These are phyloP conservation scores for Sylvicapra grimmia DNA, from an alignment of 2,113 vertebrate species.

Conservation along the genomic window DNA sequence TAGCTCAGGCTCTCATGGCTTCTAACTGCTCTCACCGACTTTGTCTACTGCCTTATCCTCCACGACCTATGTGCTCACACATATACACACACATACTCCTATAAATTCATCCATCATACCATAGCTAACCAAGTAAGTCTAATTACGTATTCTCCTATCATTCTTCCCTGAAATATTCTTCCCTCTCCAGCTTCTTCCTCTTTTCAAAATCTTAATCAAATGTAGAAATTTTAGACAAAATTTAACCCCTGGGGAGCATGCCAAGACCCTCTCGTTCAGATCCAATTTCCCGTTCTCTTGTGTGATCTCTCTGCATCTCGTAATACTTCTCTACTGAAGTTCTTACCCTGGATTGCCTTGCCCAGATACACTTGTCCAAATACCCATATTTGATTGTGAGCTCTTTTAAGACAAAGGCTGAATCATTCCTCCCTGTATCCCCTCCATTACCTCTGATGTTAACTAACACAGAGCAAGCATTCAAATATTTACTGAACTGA, in stretches of 20 bases:
- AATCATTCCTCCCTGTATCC: not conserved
- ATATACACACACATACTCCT: not conserved
- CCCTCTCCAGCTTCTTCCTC: not conserved
- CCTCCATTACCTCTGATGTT: constrained; percentile 36
- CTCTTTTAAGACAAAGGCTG: constrained; percentile 8
- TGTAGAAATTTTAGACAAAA: not conserved
- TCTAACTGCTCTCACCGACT: not conserved
- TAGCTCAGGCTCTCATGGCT: not conserved
- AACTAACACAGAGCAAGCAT: not conserved
- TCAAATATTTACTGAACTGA: constrained; percentile 40
- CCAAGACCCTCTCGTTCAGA: not conserved
- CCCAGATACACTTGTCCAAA: not conserved
- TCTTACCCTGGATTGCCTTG: not conserved
- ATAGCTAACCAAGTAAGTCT: not conserved
- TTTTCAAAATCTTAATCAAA: constrained; percentile 18
- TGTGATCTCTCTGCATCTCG: not conserved
- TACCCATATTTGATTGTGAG: not conserved
- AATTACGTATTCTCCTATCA: not conserved
- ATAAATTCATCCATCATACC: not conserved
- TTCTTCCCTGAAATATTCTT: not conserved
- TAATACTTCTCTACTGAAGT: not conserved
- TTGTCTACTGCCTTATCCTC: not conserved
- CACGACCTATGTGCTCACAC: not conserved
- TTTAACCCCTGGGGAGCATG: not conserved
- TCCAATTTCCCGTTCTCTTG: not conserved